Evolutionary conservation across 1,140 invertebrate species (phyloP).

Genomic region (Zaprionus nigranus): DNA sequence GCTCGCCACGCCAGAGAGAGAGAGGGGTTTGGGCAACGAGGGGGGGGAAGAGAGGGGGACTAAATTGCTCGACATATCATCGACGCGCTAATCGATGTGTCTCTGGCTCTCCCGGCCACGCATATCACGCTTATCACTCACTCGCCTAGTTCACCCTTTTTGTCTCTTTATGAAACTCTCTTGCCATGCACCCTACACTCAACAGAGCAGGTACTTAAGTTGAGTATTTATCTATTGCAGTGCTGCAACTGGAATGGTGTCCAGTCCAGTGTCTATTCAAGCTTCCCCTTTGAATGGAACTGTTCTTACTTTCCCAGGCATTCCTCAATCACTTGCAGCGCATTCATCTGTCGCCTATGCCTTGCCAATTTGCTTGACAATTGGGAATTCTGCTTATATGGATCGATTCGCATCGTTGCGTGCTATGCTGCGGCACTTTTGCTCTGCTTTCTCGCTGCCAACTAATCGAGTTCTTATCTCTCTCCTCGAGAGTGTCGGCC

Average conservation of each 20-base stretch:
- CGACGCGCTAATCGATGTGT: conserved; percentile 47
- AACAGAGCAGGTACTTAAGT: background rate
- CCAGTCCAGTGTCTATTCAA: background rate
- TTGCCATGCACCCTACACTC: background rate
- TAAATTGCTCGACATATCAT: conserved; percentile 28
- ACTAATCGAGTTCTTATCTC: conserved; percentile 50
- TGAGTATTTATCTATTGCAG: background rate
- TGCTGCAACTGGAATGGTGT: background rate
- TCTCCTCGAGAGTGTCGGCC: conserved; percentile 46
- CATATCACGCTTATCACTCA: conserved; percentile 65
- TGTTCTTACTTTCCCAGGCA: background rate
- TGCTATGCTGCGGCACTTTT: conserved; percentile 31
- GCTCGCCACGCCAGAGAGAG: background rate
- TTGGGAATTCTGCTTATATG: conserved; percentile 76
- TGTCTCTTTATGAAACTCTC: conserved; percentile 23
- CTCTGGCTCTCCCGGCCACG: conserved; percentile 44
- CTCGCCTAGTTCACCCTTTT: conserved; percentile 15
- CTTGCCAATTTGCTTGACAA: conserved; percentile 14
- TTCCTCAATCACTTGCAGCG: conserved; percentile 11
- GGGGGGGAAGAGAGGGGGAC: background rate
- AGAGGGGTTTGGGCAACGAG: background rate
- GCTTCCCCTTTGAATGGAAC: no score
- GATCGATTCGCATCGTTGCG: conserved; percentile 64
- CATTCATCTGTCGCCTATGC: conserved; percentile 27
- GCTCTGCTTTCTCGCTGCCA: conserved; percentile 44